These are phyloP conservation scores for Oceanodroma leucorhoa DNA, from an alignment of 2,797 vertebrate genomes.

Conservation along the genomic window DNA sequence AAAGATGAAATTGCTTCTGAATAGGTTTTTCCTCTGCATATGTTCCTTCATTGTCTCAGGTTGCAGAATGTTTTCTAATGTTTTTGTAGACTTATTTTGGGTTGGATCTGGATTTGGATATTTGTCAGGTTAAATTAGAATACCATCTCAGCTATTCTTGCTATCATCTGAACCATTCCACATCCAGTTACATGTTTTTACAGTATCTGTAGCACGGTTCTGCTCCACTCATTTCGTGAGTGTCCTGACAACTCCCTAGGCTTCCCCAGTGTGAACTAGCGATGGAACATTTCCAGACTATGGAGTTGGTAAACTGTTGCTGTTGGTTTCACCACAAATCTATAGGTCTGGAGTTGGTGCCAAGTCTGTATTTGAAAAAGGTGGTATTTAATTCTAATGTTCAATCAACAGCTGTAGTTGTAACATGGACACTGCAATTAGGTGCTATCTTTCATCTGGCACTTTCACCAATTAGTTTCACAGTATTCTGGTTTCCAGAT, in stretches of 20 bases:
- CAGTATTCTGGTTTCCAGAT: not conserved
- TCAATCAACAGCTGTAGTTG: not conserved
- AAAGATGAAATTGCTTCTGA: not conserved
- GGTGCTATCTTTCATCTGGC: not conserved
- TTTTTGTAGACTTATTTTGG: not conserved
- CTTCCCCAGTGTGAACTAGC: not conserved
- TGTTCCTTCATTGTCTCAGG: not conserved
- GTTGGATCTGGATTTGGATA: not conserved
- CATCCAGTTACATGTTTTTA: not conserved
- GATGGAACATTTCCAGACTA: not conserved
- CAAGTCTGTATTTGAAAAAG: not conserved
- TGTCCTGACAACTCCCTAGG: not conserved
- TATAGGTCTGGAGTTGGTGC: not conserved
- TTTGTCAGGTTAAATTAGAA: not conserved
- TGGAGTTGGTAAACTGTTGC: not conserved
- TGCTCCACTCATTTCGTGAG: not conserved
- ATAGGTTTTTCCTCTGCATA: not conserved
- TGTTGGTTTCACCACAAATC: not conserved
- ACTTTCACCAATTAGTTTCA: not conserved
- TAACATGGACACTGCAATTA: not conserved
- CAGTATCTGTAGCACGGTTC: not conserved
- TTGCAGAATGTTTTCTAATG: not conserved
- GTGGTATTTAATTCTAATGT: not conserved
- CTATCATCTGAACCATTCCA: not conserved
- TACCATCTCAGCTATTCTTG: not conserved